These are phyloP conservation scores for Ectemnius lituratus DNA, from an alignment of 2,888 invertebrate species.

Conservation along the genomic window DNA sequence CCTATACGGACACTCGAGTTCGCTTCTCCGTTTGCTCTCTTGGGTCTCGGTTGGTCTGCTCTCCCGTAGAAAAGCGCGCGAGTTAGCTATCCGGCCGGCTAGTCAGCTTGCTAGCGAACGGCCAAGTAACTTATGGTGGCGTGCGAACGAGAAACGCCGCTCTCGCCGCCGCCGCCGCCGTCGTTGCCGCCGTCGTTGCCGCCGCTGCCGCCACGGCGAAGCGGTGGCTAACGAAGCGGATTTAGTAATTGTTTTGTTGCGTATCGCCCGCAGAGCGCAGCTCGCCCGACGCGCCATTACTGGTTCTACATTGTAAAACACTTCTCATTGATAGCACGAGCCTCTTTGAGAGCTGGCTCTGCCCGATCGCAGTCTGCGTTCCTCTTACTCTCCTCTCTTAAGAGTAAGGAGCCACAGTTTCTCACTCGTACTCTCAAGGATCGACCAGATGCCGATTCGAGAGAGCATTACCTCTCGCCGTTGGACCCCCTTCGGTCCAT, in stretches of 20 bases:
- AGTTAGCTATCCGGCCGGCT: neutral
- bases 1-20: slow-evolving; percentile 28
- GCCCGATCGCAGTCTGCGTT: neutral
- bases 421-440: no score
- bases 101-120: slow-evolving; percentile 21
- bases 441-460: neutral
- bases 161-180: slow-evolving; percentile 21
- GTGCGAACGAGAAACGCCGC: slow-evolving; percentile 41
- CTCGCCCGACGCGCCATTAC: slow-evolving; percentile 57
- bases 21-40: neutral
- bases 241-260: slow-evolving; percentile 67
- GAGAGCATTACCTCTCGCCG: slow-evolving; percentile 15
- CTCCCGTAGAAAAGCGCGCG: slow-evolving; percentile 14
- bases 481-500: slow-evolving; percentile 50
- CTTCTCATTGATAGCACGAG: slow-evolving; percentile 65
- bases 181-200: slow-evolving; percentile 25
- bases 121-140: slow-evolving; percentile 54
- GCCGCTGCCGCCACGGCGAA: slow-evolving; percentile 14
- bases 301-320: slow-evolving; percentile 69
- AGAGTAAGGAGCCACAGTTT: no score
- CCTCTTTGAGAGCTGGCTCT: slow-evolving; percentile 30
- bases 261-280: slow-evolving; percentile 47
- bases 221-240: slow-evolving; percentile 63
- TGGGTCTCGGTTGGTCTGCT: no score
- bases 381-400: slow-evolving; percentile 33